Conservation (phyloP, 2,888 invertebrate species). For the Marasmarcha lunaedactyla region DNA sequence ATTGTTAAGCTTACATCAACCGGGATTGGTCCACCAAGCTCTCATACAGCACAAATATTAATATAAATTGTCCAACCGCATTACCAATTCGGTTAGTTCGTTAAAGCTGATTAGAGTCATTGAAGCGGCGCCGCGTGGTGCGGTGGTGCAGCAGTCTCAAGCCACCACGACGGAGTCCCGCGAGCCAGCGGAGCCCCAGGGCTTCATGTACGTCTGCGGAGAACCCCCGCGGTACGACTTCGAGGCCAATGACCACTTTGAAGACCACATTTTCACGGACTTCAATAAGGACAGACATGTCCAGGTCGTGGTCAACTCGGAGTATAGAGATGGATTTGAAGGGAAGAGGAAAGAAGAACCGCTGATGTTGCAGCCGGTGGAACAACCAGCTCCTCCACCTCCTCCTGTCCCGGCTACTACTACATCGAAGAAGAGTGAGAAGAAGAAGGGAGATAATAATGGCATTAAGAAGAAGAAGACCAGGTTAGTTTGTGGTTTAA, state of each 20-base stretch:
- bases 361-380: conserved; percentile 44
- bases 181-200: conserved; percentile 51
- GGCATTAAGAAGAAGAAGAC: conserved; percentile 94
- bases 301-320: conserved; percentile 60
- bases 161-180: conserved; percentile 49
- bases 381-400: conserved; percentile 30
- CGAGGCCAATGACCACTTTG: conserved; percentile 70
- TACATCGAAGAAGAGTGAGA: conserved; percentile 78
- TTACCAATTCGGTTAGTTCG: conserved; percentile 70
- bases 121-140: conserved; percentile 57
- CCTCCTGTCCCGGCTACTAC: conserved; percentile 50
- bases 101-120: conserved; percentile 72
- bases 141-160: not conserved
- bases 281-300: conserved; percentile 72
- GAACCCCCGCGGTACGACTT: conserved; percentile 47
- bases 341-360: conserved; percentile 57
- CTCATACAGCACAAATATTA: conserved; percentile 53
- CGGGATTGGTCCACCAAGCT: conserved; percentile 43
- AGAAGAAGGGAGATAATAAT: conserved; percentile 86
- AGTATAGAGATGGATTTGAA: conserved; percentile 56
- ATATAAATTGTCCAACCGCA: conserved; percentile 72
- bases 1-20: conserved; percentile 27
- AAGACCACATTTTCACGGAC: conserved; percentile 85
- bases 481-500: conserved; percentile 66
- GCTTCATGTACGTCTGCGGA: conserved; percentile 63